These are phyloP conservation scores for Physeter macrocephalus DNA, from an alignment of 2,113 vertebrate species.

Conservation along the genomic window DNA sequence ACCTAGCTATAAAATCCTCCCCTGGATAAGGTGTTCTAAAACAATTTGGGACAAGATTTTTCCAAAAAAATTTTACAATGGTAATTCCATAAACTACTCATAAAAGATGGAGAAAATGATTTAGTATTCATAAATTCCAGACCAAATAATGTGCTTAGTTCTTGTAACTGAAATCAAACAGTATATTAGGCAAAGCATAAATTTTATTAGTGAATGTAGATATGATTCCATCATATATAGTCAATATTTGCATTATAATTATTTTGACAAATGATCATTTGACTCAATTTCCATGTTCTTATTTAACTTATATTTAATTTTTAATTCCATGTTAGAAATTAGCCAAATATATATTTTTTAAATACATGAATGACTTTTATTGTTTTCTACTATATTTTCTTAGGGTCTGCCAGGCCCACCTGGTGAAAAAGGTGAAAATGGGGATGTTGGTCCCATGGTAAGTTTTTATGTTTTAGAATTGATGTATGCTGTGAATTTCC, in stretches of 20 bases:
- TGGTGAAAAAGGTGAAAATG: slow-evolving; percentile 98
- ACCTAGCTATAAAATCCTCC: neutral
- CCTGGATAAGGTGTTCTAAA: neutral
- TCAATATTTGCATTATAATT: neutral
- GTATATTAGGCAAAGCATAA: neutral
- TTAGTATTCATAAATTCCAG: neutral
- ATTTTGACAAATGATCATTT: neutral
- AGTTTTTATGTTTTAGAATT: slow-evolving; percentile 44
- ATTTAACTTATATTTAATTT: neutral
- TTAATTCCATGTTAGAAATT: neutral
- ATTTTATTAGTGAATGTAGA: neutral
- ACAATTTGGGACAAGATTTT: neutral
- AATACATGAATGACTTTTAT: neutral
- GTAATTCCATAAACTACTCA: neutral
- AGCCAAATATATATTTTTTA: neutral
- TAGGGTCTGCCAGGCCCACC: slow-evolving; percentile 97
- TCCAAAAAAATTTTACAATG: neutral
- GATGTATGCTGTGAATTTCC: neutral
- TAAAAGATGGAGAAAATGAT: neutral
- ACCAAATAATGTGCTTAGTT: neutral
- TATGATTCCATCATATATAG: neutral
- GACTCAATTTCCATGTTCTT: neutral
- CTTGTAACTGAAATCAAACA: neutral
- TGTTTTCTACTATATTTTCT: neutral
- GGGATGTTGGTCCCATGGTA: slow-evolving; percentile 98